Conservation (phyloP, 1,140 invertebrate species). For the Bradynema listronoti region DNA sequence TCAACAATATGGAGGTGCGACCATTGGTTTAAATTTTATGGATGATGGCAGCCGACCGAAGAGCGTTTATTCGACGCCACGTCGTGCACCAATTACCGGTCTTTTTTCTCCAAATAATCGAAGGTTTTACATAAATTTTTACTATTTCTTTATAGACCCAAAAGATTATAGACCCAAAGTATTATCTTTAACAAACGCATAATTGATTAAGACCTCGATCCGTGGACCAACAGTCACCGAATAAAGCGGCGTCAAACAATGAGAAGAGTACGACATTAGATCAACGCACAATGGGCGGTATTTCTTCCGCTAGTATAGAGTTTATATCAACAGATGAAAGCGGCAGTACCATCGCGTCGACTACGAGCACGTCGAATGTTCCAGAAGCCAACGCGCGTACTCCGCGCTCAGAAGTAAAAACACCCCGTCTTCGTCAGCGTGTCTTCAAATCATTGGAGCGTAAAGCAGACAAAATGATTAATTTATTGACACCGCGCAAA, state of each 20-base stretch:
- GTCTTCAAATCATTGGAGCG: slow-evolving; percentile 42
- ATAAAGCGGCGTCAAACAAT: too few species aligned
- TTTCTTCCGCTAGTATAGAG: too few species aligned
- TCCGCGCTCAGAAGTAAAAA: slow-evolving; percentile 23
- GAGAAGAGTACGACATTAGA: too few species aligned
- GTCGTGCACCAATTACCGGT: slow-evolving; percentile 13
- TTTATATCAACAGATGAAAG: too few species aligned
- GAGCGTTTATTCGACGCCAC: slow-evolving; percentile 27
- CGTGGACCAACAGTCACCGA: too few species aligned
- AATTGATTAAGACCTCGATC: too few species aligned
- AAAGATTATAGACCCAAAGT: too few species aligned
- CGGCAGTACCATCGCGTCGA: too few species aligned
- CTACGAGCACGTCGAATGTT: too few species aligned
- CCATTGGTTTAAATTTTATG: background rate
- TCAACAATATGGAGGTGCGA: background rate
- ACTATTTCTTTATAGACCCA: too few species aligned
- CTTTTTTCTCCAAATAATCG: slow-evolving; percentile 10
- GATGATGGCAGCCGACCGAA: slow-evolving; percentile 7
- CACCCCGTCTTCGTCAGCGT: slow-evolving; percentile 29
- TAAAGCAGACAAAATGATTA: slow-evolving; percentile 34
- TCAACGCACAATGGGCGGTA: too few species aligned
- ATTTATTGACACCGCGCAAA: slow-evolving; percentile 28
- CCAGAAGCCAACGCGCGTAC: background rate
- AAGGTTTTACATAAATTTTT: background rate
- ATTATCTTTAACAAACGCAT: too few species aligned